These are phyloP conservation scores for Sarcophilus harrisii DNA, from an alignment of 2,797 vertebrate genomes.

Conservation along the genomic window DNA sequence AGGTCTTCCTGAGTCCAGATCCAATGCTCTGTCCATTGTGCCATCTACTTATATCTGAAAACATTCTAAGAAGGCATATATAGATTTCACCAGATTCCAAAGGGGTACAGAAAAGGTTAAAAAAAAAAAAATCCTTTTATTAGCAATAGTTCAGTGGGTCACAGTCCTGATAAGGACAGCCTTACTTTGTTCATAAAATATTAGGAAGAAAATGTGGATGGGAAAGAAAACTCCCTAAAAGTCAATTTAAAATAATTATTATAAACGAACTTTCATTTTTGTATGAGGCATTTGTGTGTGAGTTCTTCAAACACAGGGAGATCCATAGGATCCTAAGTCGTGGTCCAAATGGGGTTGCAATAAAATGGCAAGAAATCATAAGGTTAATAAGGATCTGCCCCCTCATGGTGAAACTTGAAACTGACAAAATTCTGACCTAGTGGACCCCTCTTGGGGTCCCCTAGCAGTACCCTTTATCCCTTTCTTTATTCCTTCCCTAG, in stretches of 20 bases:
- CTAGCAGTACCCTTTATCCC: not conserved
- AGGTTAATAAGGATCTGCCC: not conserved
- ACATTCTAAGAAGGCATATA: not conserved
- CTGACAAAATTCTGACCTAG: not conserved
- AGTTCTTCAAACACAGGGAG: not conserved
- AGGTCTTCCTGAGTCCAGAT: not conserved
- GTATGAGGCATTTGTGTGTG: not conserved
- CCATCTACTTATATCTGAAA: not conserved
- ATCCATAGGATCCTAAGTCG: not conserved
- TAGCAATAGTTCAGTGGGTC: not conserved
- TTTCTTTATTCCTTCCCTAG: not conserved
- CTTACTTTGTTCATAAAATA: not conserved
- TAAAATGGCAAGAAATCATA: accelerated
- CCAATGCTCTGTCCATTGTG: not conserved
- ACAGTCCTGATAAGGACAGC: not conserved
- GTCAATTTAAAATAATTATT: not conserved
- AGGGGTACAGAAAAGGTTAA: not conserved
- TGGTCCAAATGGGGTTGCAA: not conserved
- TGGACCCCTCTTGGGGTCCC: not conserved
- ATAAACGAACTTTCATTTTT: not conserved
- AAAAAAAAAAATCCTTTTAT: not conserved
- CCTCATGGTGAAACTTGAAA: not conserved
- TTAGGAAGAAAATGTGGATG: not conserved
- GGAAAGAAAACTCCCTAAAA: not conserved
- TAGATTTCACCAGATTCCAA: not conserved